Percentiles rank a stretch among this genome's conserved stretches.
phyloP scores from a whole-genome alignment of 2,888 invertebrate genomes.

The Glaucopsyche alexis region DNA sequence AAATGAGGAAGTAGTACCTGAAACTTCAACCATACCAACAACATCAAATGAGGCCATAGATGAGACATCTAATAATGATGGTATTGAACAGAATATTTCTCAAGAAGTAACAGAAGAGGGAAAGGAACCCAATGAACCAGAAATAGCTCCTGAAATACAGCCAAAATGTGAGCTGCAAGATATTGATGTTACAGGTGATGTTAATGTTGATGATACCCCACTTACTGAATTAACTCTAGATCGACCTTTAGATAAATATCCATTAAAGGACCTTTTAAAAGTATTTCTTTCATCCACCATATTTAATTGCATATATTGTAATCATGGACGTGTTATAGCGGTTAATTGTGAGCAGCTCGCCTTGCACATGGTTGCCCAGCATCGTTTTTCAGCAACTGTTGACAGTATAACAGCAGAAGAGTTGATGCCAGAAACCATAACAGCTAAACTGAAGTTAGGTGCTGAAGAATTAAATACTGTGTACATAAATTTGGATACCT shows the following conservation, averaged over 20 bases:
- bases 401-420: conserved; percentile 89
- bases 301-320: conserved; percentile 89
- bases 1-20: conserved; percentile 39
- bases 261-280: conserved; percentile 85
- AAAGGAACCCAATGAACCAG: conserved; percentile 50
- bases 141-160: conserved; percentile 52
- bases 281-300: conserved; percentile 86
- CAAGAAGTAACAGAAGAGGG: conserved; percentile 42
- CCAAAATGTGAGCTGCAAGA: conserved; percentile 58
- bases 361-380: conserved; percentile 88
- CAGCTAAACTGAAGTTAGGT: conserved; percentile 81
- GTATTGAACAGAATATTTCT: conserved; percentile 38
- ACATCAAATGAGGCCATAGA: conserved; percentile 32
- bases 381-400: conserved; percentile 88
- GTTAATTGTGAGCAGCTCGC: conserved; percentile 90
- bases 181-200: conserved; percentile 51
- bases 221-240: conserved; percentile 86
- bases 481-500: conserved; percentile 87
- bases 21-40: conserved; percentile 37
- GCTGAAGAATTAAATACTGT: conserved; percentile 81
- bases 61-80: conserved; percentile 37
- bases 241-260: conserved; percentile 87
- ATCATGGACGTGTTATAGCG: conserved; percentile 91
- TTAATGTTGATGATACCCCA: conserved; percentile 79
- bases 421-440: conserved; percentile 85